Base-by-base conservation (phyloP, 2,888 invertebrate species). In the Clusia tigrina region DNA sequence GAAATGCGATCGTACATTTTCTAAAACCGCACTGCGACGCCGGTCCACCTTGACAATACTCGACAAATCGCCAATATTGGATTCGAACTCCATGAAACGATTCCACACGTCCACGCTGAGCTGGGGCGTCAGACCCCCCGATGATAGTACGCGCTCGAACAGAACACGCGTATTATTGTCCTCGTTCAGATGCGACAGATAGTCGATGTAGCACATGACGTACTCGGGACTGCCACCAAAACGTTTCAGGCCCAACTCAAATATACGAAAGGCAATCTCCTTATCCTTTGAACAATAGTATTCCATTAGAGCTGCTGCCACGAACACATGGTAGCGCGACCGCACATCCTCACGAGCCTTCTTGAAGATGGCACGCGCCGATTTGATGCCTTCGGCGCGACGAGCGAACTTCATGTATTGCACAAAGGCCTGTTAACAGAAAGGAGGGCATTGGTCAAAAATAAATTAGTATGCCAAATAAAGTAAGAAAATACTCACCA, bases 371-470 rank as follows among this genome's bases (percentile, higher is more conserved):
- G 90, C 89, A 74, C 99, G 86, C 0, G 98, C 98, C 0, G 97
- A 92, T 83, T 98, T 98, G 69, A 99, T 98, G 23, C 99, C 99
- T 82, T 99, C 98, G 0, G 98, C 96, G 56, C 99, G 86, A 15
- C 99, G 87, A 0, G 96, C 94, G 82, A 99, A 99, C 85, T 98
- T 97, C 98, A 99, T 99, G 80, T 98, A 97, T 80, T 99, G 99
- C 17, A 99, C 95, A 80, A 95, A 99, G 0, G 95, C 95, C 89
- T 94, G 75, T 6, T 79, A n/a, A 78, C 53, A n/a, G 62, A 55
- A 58, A 42, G 32, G 32, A 32, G 12, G 5, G 12, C 12, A 5
- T 32, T 32, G 5, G 5, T 32, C 32, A 32, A 32, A 12, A n/a
- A 42, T 12, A n/a, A 42, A 42, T 42, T 42, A 17, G 42, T 15